Conservation (phyloP, 2,113 vertebrate species). For the Apteryx owenii region DNA sequence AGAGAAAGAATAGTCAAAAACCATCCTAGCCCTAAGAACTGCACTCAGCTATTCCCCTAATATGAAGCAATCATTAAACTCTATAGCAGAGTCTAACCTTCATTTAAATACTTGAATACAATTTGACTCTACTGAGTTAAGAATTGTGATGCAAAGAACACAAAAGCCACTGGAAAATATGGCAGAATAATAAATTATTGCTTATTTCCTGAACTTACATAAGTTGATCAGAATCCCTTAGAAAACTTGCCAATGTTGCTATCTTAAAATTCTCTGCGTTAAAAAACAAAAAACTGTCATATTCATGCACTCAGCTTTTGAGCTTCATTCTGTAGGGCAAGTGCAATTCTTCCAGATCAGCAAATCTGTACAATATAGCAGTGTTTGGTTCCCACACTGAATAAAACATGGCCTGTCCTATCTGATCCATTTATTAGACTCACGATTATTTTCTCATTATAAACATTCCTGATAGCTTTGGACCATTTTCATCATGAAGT, state of each 20-base stretch:
- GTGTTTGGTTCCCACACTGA: conserved; percentile 41
- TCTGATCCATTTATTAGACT: background rate
- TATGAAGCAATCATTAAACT: background rate
- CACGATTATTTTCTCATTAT: conserved; percentile 31
- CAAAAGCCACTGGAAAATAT: conserved; percentile 5
- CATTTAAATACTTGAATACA: background rate
- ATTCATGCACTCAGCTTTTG: background rate
- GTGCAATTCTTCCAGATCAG: conserved; percentile 26
- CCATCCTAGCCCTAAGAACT: background rate
- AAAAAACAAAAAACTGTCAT: conserved; percentile 9
- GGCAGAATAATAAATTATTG: background rate
- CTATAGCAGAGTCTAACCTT: background rate
- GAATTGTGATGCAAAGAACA: background rate
- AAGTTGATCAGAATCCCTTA: conserved; percentile 22
- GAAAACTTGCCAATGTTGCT: background rate
- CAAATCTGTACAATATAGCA: conserved; percentile 13
- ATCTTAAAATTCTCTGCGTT: conserved; percentile 26
- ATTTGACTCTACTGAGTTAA: background rate
- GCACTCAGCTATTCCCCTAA: background rate
- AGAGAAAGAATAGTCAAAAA: background rate
- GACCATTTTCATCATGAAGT: background rate
- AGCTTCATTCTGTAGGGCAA: conserved; percentile 30
- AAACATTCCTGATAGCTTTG: background rate
- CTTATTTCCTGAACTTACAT: background rate
- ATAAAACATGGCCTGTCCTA: conserved; percentile 49